A percentile compares a stretch with the other conserved stretches of the same genome.
Evolutionary conservation across 23 tunicate genomes (phyloP).

Genomic region (Trididemnum nubilum): DNA sequence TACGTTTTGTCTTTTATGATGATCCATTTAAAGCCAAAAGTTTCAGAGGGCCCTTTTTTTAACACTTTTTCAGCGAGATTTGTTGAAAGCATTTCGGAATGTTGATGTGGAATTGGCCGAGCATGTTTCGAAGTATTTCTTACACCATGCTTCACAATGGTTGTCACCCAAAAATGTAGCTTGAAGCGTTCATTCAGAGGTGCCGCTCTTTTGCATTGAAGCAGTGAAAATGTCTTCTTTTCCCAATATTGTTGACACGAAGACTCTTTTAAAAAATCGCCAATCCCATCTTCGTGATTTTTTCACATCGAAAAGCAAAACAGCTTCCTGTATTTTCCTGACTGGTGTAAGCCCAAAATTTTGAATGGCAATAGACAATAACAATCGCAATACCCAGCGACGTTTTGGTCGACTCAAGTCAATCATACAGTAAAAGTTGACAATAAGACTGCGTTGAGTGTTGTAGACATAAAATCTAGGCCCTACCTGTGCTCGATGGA

Average conservation of each 20-base stretch:
- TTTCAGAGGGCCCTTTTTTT: background rate
- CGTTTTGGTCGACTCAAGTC: too few species aligned
- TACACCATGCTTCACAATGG: background rate
- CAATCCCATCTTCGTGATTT: background rate
- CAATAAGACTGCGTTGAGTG: too few species aligned
- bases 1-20: background rate
- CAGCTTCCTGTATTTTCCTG: background rate
- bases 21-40: background rate
- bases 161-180: background rate
- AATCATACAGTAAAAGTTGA: too few species aligned
- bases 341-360: too few species aligned
- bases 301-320: background rate
- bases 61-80: background rate
- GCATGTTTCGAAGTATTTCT: background rate
- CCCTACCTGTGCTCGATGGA: too few species aligned
- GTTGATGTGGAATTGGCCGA: background rate
- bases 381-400: too few species aligned
- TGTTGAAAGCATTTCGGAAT: background rate
- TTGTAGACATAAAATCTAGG: too few species aligned
- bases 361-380: too few species aligned
- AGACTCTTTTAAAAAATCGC: background rate
- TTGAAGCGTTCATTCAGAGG: background rate
- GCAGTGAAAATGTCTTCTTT: background rate
- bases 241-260: background rate
- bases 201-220: background rate